Conservation (phyloP, 2,888 invertebrate genomes). For the Idaea dimidiata region DNA sequence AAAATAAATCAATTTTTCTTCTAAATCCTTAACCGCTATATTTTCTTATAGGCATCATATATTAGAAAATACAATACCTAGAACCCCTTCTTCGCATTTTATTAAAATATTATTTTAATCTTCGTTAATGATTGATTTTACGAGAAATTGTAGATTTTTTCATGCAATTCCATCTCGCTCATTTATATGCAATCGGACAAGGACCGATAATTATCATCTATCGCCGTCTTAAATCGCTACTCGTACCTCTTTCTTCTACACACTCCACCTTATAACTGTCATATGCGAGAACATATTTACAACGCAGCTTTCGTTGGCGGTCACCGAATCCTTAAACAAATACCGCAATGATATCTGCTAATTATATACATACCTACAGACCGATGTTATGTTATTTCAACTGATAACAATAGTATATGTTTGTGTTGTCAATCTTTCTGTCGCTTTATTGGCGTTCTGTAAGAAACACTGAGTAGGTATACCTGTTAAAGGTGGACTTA, state of each 20-base stretch:
- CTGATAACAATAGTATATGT: constrained; percentile 33
- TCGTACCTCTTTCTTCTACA: constrained; percentile 27
- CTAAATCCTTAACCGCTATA: no score
- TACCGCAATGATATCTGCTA: constrained; percentile 58
- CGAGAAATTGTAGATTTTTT: no score
- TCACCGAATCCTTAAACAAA: constrained; percentile 72
- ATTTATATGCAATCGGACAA: no score
- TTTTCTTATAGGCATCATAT: no score
- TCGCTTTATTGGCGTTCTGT: background rate
- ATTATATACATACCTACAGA: constrained; percentile 62
- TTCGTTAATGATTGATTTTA: no score
- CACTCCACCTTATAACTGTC: constrained; percentile 21
- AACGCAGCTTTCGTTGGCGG: constrained; percentile 60
- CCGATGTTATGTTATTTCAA: constrained; percentile 41
- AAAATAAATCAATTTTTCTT: no score
- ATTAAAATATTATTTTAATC: no score
- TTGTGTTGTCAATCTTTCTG: background rate
- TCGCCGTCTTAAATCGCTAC: background rate
- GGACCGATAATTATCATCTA: no score
- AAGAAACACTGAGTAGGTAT: background rate
- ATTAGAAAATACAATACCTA: no score
- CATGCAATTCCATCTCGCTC: no score
- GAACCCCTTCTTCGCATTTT: no score
- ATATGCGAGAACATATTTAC: constrained; percentile 53
- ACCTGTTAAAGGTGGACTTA: no score